Evolutionary conservation across 2,113 vertebrate species (phyloP).

Genomic region (Triplophysa dalaica): DNA sequence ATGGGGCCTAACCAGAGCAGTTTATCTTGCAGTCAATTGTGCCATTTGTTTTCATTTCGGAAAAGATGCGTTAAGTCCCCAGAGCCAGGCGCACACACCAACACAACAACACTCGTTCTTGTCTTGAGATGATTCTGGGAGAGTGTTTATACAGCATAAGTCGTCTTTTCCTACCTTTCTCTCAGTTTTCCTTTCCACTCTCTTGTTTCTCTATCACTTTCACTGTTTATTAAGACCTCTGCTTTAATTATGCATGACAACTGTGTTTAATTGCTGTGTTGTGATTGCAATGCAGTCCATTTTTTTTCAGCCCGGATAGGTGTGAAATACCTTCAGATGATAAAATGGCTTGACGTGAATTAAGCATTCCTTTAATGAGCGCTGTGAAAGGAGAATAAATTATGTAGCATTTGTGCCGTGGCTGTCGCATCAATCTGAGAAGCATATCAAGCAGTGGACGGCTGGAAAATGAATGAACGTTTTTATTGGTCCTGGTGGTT

Average conservation of each 20-base stretch:
- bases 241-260: conserved; percentile 27
- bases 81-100: not conserved
- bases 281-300: not conserved
- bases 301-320: conserved; percentile 1
- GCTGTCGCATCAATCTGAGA: conserved; percentile 22
- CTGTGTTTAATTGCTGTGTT: conserved; percentile 15
- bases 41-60: conserved; percentile 48
- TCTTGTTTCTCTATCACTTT: conserved; percentile 16
- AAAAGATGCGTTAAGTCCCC: conserved; percentile 39
- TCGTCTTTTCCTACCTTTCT: not conserved
- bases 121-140: conserved; percentile 1
- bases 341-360: conserved; percentile 22
- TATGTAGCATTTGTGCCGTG: not conserved
- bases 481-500: not conserved
- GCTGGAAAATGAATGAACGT: not conserved
- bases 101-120: not conserved
- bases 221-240: conserved; percentile 11
- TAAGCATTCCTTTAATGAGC: conserved; percentile 17
- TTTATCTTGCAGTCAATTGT: conserved; percentile 41
- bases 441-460: not conserved
- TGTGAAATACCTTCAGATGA: conserved; percentile 10
- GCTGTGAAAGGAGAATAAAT: not conserved
- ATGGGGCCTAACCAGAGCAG: conserved; percentile 40
- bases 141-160: not conserved
- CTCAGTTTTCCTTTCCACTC: not conserved